These are phyloP conservation scores for Batillaria attramentaria DNA, from an alignment of 1,140 invertebrate species.

Conservation along the genomic window DNA sequence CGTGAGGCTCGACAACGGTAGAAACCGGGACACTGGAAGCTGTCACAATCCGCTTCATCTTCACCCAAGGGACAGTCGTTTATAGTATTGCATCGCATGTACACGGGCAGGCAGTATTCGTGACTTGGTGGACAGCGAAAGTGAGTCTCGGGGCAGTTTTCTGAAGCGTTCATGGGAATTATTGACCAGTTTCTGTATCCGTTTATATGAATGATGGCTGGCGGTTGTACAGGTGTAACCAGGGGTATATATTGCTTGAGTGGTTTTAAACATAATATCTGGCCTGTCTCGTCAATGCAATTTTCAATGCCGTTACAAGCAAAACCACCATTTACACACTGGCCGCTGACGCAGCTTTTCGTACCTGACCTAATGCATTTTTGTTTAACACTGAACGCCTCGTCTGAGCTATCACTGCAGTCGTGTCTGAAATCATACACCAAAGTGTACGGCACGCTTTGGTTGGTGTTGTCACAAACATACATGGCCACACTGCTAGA, in stretches of 20 bases:
- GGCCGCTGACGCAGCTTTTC: not conserved
- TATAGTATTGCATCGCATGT: not conserved
- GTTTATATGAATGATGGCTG: too few relatives aligned
- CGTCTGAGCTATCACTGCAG: slow-evolving; percentile 19
- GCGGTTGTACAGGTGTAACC: too few relatives aligned
- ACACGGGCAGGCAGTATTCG: not conserved
- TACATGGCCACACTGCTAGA: slow-evolving; percentile 7
- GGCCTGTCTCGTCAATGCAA: slow-evolving; percentile 11
- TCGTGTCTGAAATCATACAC: slow-evolving; percentile 29
- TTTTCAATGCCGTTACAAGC: slow-evolving; percentile 1
- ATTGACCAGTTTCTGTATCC: too few relatives aligned
- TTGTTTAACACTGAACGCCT: slow-evolving; percentile 10
- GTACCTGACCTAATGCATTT: not conserved
- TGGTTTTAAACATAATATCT: not conserved
- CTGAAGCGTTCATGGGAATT: too few relatives aligned
- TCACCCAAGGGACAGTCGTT: not conserved
- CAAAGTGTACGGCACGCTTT: not conserved
- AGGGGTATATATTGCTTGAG: too few relatives aligned
- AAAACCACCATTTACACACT: not conserved
- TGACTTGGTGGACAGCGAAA: not conserved
- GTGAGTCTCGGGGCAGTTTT: not conserved
- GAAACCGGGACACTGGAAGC: not conserved
- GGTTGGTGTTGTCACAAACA: not conserved
- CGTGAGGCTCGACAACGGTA: not conserved
- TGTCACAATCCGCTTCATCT: not conserved